These are phyloP conservation scores for Gnathonemus echidnorhynchus DNA, from an alignment of 2,113 vertebrate species.

Conservation along the genomic window DNA sequence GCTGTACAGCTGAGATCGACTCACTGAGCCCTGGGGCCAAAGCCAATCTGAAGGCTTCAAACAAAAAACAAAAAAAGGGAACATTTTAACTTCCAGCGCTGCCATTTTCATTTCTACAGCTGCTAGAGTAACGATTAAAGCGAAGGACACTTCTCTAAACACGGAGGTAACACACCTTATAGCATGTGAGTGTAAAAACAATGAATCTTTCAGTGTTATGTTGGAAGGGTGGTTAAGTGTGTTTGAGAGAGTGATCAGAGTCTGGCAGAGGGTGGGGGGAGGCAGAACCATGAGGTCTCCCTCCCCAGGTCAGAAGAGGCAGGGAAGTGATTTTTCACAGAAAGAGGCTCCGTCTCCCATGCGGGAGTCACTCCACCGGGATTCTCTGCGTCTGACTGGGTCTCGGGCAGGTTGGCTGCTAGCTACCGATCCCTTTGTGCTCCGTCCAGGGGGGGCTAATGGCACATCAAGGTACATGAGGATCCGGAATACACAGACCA, in stretches of 20 bases:
- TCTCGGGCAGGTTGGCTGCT: background rate
- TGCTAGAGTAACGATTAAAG: background rate
- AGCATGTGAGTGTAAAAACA: background rate
- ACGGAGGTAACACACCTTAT: background rate
- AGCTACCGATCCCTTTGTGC: background rate
- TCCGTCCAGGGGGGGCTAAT: background rate
- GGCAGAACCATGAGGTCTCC: background rate
- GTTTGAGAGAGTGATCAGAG: background rate
- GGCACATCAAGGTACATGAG: background rate
- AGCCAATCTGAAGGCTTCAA: background rate
- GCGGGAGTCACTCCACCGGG: too few relatives aligned
- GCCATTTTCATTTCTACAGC: background rate
- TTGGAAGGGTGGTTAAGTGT: background rate
- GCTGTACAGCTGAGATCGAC: background rate
- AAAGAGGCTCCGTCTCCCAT: too few relatives aligned
- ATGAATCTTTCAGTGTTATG: background rate
- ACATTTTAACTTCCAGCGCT: background rate
- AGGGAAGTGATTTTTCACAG: background rate
- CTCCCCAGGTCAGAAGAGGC: background rate
- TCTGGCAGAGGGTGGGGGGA: background rate
- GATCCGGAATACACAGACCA: background rate
- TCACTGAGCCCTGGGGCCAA: background rate
- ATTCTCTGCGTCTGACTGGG: background rate
- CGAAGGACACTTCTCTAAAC: background rate
- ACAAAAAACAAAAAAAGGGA: background rate